Evolutionary conservation across 2,797 vertebrate species (phyloP), one percentile per base, ranked within the genome.

Genomic region (Lindbergichthys nudifrons): DNA sequence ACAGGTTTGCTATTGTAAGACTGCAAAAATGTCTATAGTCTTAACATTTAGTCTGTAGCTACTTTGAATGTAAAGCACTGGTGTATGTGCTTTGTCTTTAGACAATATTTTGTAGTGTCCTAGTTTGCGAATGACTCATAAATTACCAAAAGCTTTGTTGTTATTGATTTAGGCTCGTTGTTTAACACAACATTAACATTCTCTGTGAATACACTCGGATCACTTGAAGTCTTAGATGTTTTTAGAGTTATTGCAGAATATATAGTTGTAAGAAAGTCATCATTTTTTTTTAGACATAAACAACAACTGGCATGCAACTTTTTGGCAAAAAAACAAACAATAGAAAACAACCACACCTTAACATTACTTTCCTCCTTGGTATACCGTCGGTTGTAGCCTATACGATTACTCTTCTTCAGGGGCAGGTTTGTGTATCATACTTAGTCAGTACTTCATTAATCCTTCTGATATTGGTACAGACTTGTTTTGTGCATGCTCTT

Each of bases 161-260:
- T 16, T 79, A 79, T 77, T 52, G 73, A 84, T 70, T 16, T 10
- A 58, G 48, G 26, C 57, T 79, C 21, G 47, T 14, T 43, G 66
- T 52, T 51, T 63, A 52, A 41, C 19, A 19, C 21, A 26, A 32
- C 9, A 32, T 18, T 11, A 41, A 43, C 19, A 63, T 48, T 57
- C 1, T 42, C 10, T 46, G 14, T 74, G n/a, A 21, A 36, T 41
- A 42, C n/a, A 54, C 19, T 50, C 52, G 19, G 51, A 51, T 60
- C 21, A 12, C 6, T 32, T 54, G 5, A 41, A 16, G 36, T 71
- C 19, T 36, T 30, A 13, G 30, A 23, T 6, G 10, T 64, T 32
- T 10, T 52, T 10, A 10, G 21, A 57, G 15, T 19, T 39, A 13
- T 9, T 57, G 32, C 32, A 36, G 6, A 36, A 6, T 36, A 6